Base-by-base conservation (phyloP, 2,113 vertebrate species). In the Donacobius atricapilla region DNA sequence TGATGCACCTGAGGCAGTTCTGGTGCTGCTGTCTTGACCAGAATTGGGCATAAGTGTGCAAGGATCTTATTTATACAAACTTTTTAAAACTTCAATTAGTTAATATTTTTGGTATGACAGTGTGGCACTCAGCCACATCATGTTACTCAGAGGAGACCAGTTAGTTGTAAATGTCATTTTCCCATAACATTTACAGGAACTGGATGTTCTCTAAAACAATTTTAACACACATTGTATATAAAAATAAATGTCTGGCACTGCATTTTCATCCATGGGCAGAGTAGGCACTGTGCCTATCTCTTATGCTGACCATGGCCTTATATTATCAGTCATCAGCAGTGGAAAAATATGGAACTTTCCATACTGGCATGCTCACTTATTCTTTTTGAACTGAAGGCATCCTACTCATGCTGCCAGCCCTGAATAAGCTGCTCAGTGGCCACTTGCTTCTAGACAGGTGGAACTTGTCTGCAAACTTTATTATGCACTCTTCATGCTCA, bases 101-200 rank as follows among this genome's bases (percentile, higher is more conserved):
- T 97, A 97, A 96, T 97, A 97, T 97, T 98, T 97, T 94, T 97
- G 72, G 92, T 93, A 96, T 97, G 84, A 87, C 86, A 93, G 89
- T 92, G 87, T 96, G 95, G 96, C 91, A 81, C 76, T 95, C 78
- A 77, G 92, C 97, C 98, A 97, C 96, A 90, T 97, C 89, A 89
- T 85, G 70, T 96, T 97, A 93, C 93, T 93, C 91, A 89, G 89
- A 96, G 93, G 93, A 96, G 95, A 89, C 92, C 21, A 48, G 80
- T 95, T 94, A 95, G 95, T 97, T 20, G 19, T 98, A 97, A 98
- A 97, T 97, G 91, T 94, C 72, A 94, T 97, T 98, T 98, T 97
- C 90, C 63, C 95, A 97, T 94, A 97, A 95, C 95, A 97, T 95
- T 98, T 97, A 92, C 95, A 97, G 96, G 97, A 98, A 97, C 93